Base-by-base conservation (phyloP, 2,797 vertebrate genomes). In the Dromococcyx pavoninus region DNA sequence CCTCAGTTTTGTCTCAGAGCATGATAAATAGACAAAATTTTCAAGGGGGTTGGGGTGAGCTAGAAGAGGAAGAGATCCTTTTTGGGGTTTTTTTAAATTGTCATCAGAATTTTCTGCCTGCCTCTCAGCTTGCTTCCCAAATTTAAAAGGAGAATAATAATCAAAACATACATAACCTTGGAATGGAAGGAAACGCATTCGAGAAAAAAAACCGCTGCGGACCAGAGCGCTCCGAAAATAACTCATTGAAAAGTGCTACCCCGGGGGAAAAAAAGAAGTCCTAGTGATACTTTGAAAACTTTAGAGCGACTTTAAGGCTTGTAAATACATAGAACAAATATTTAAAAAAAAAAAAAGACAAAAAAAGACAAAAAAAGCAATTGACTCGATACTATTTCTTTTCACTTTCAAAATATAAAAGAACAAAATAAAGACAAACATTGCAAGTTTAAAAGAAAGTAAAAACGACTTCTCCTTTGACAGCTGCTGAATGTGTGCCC, bases 261-360 rank as follows among this genome's bases (percentile, higher is more conserved):
- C 97, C 95, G 97, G 98, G 97, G 96, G 92, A 97, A 97, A 54
- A 32, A 54, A 58, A 33, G 35, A 98, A 97, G 97, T 98, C 98
- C 98, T 98, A 98, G 98, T 98, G 98, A 98, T 98, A 98, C 98
- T 98, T 97, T 97, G 98, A 98, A 98, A 98, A 97, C 97, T 98
- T 98, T 98, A 98, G 98, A 98, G 97, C 98, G 98, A 98, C 98
- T 98, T 98, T 98, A 99, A 99, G 98, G 98, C 98, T 98, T 99
- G 99, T 99, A 99, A 99, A 99, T 99, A 99, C 97, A 99, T 99
- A 98, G 97, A 98, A 98, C 96, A 98, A 97, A 98, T 97, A 98
- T 98, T 98, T 98, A 98, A 98, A 98, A 97, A 97, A 94, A 91
- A 39, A 95, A 96, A 95, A 84, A 94, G 97, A 96, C 35, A 60